A percentile compares a stretch with the other conserved stretches of the same genome.
Conservation (phyloP, 2,113 vertebrate species). For the Talpa occidentalis region DNA sequence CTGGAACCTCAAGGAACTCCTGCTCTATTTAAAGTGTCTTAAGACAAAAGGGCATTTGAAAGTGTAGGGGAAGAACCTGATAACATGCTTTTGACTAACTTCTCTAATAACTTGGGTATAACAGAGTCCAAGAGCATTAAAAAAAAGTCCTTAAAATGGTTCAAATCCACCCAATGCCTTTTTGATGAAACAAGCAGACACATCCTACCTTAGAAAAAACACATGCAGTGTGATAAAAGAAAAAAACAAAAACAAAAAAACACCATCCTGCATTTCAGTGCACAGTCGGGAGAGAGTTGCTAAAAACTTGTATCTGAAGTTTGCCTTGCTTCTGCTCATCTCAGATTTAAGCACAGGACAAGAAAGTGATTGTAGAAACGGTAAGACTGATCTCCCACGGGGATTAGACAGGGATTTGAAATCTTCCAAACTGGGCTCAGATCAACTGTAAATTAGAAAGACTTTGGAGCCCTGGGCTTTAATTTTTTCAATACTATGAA, state of each 20-base stretch:
- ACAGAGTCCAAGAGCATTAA: not conserved
- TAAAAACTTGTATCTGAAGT: conserved; percentile 67
- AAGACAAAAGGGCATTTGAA: conserved; percentile 6
- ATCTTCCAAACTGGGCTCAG: conserved; percentile 68
- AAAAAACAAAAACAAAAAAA: conserved; percentile 45
- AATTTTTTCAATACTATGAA: conserved; percentile 51
- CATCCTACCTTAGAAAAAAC: conserved; percentile 58
- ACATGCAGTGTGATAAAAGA: conserved; percentile 41
- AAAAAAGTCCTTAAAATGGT: not conserved
- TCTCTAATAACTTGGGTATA: conserved; percentile 7
- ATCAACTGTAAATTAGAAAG: conserved; percentile 74
- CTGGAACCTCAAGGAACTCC: conserved; percentile 8
- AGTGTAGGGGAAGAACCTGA: not conserved
- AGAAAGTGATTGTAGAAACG: conserved; percentile 76
- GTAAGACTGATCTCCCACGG: conserved; percentile 81
- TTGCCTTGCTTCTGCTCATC: conserved; percentile 10
- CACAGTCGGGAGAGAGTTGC: conserved; percentile 68
- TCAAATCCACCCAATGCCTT: conserved; percentile 47
- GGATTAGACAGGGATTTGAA: conserved; percentile 84
- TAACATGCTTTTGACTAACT: conserved; percentile 37
- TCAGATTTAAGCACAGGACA: conserved; percentile 69
- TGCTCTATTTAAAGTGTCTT: not conserved
- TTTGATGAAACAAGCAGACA: conserved; percentile 58
- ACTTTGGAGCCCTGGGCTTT: conserved; percentile 48
- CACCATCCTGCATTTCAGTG: conserved; percentile 54